Base-by-base conservation (phyloP, 2,888 invertebrate genomes). In the Luperina testacea region DNA sequence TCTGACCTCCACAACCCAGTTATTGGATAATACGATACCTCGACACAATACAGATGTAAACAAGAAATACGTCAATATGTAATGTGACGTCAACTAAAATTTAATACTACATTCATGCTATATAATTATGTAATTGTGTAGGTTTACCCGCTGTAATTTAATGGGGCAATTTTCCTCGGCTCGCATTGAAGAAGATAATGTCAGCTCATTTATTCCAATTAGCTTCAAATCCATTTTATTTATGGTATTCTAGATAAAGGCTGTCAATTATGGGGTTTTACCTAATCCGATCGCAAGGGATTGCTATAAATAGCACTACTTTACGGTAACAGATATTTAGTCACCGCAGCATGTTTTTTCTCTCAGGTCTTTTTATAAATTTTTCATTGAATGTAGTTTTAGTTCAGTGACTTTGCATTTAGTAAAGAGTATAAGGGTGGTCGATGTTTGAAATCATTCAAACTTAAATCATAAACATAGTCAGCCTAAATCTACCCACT, bases 51-150 rank as follows among this genome's bases (percentile, higher is more conserved):
- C n/a, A 15, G 27, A 72, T 51, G 32, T 53, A 72, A 64, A 72
- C 51, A 76, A 72, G 57, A 59, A 57, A 59, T 9, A 75, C 75
- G 81, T 72, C 71, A 72, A 15, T 24, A 57, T 53, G 32, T 32
- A 8, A 11, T 38, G 51, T 72, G 81, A 75, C 71, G 81, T 72
- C 63, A 76, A 76, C n/a, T 57, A 63, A 67, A 63, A 68, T 53
- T 78, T 15, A 79, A 71, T 79, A 53, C 53, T n/a, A 81, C 63
- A 59, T 69, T 72, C 42, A 81, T 76, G 59, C 24, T 32, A 64
- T 71, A 42, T 63, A 81, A 80, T 59, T 57, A 73, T 64, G 24
- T 72, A 72, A 72, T 78, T 75, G 75, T 72, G 59, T 78, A 57
- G 32, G 32, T 32, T 32, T 32, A 15, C 69, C 24, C 38, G 38